Evolutionary conservation across 2,888 invertebrate genomes (phyloP).

Genomic region (Hemistola chrysoprasaria): DNA sequence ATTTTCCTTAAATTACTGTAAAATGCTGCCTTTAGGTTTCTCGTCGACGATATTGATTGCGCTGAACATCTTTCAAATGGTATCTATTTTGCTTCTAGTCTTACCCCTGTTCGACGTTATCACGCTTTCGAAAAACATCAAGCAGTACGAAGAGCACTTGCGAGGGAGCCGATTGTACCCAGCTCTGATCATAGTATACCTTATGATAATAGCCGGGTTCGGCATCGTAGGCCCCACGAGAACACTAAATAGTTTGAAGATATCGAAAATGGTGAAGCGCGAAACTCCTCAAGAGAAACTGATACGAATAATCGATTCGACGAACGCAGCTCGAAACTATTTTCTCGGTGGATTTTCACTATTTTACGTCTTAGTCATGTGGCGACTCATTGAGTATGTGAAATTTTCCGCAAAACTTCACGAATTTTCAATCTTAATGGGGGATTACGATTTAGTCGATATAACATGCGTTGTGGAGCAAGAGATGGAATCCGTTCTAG

Average conservation of each 20-base stretch:
- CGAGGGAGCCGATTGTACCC: conserved; percentile 16
- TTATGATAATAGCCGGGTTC: conserved; percentile 33
- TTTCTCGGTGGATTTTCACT: conserved; percentile 58
- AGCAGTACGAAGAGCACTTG: conserved; percentile 23
- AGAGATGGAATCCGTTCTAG: conserved; percentile 2
- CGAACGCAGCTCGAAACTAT: conserved; percentile 58
- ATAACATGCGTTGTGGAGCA: conserved; percentile 21
- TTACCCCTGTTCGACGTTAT: conserved; percentile 47
- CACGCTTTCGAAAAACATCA: conserved; percentile 43
- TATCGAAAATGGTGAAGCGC: conserved; percentile 20
- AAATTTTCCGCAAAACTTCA: conserved; percentile 62
- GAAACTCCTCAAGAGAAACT: conserved; percentile 44
- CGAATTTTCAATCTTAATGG: conserved; percentile 61
- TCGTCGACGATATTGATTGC: conserved; percentile 37
- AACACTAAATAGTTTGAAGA: conserved; percentile 38
- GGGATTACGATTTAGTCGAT: conserved; percentile 55
- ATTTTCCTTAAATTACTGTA: conserved; percentile 6
- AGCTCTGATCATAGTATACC: conserved; percentile 29
- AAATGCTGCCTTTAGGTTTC: conserved; percentile 34
- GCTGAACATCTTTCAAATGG: conserved; percentile 52
- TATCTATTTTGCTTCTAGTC: conserved; percentile 46
- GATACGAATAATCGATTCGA: conserved; percentile 44
- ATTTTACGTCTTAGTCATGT: conserved; percentile 50
- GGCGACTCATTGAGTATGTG: conserved; percentile 55
- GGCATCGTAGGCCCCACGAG: conserved; percentile 53